Percentiles rank a stretch among this genome's conserved stretches.
Conservation (phyloP, 2,113 vertebrate species). For the Xiphorhynchus elegans region DNA sequence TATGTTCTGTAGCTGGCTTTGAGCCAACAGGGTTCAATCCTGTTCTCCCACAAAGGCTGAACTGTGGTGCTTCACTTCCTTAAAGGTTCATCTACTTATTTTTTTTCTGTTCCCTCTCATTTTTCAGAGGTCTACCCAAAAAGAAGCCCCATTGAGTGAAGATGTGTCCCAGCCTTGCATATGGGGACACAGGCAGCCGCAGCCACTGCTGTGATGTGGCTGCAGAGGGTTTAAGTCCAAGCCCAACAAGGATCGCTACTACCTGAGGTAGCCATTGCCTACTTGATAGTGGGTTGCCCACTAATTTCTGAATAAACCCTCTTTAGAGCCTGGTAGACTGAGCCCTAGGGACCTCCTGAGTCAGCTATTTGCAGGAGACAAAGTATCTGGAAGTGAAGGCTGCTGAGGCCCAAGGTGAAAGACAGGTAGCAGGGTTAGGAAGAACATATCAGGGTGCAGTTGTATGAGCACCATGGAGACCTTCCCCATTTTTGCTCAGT, state of each 20-base stretch:
- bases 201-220: accelerated
- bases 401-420: not conserved
- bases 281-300: not conserved
- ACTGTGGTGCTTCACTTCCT: not conserved
- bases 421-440: not conserved
- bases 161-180: not conserved
- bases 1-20: not conserved
- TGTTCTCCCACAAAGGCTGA: not conserved
- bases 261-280: not conserved
- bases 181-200: accelerated
- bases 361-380: conserved; percentile 15
- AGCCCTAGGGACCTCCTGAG: not conserved
- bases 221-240: not conserved
- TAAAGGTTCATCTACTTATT: not conserved
- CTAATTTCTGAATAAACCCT: not conserved
- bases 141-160: accelerated
- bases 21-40: not conserved
- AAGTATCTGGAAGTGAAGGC: not conserved
- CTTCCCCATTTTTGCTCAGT: not conserved
- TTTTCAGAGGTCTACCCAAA: not conserved
- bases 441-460: not conserved
- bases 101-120: not conserved
- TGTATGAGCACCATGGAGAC: not conserved
- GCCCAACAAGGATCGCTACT: not conserved
- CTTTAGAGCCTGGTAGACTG: not conserved